Percentiles rank a stretch among this genome's conserved stretches.
phyloP scores from a whole-genome alignment of 2,888 invertebrate species.

The Oscheius myriophilus region DNA sequence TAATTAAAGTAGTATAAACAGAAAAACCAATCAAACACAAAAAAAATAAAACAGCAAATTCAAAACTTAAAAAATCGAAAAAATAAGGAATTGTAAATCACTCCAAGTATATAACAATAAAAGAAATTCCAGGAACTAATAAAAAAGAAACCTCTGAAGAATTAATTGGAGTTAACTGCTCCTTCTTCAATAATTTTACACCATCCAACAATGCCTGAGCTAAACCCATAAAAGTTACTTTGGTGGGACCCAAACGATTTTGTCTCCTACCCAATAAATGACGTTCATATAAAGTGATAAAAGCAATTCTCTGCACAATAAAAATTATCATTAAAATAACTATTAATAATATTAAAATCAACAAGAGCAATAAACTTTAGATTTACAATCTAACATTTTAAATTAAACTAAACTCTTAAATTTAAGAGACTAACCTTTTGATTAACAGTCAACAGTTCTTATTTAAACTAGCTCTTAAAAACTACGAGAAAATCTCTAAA shows the following conservation, averaged over 20 bases:
- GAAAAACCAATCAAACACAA: slow-evolving; percentile 60
- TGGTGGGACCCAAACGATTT: slow-evolving; percentile 61
- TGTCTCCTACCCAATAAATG: slow-evolving; percentile 54
- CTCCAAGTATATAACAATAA: slow-evolving; percentile 47
- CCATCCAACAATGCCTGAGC: slow-evolving; percentile 62
- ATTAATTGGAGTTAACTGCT: slow-evolving; percentile 49
- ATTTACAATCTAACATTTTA: slow-evolving; percentile 61
- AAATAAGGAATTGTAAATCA: slow-evolving; percentile 56
- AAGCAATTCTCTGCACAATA: slow-evolving; percentile 59
- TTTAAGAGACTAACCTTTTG: slow-evolving; percentile 53
- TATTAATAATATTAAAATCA: slow-evolving; percentile 44
- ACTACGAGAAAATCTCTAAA: slow-evolving; percentile 46
- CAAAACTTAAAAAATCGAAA: slow-evolving; percentile 58
- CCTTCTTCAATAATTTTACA: slow-evolving; percentile 59
- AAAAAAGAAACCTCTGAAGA: slow-evolving; percentile 58
- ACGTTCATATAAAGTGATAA: slow-evolving; percentile 63
- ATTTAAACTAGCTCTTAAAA: slow-evolving; percentile 59
- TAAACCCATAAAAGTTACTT: slow-evolving; percentile 57
- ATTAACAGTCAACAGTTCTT: slow-evolving; percentile 60
- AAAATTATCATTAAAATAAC: slow-evolving; percentile 50
- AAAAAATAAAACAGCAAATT: no score
- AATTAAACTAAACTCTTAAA: slow-evolving; percentile 52
- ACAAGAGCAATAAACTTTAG: slow-evolving; percentile 53
- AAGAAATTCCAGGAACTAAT: slow-evolving; percentile 54
- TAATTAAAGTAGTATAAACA: slow-evolving; percentile 55